Percentiles rank a stretch among this genome's conserved stretches.
Conservation (phyloP, 2,888 invertebrate genomes). For the Cosmorhoe ocellata region DNA sequence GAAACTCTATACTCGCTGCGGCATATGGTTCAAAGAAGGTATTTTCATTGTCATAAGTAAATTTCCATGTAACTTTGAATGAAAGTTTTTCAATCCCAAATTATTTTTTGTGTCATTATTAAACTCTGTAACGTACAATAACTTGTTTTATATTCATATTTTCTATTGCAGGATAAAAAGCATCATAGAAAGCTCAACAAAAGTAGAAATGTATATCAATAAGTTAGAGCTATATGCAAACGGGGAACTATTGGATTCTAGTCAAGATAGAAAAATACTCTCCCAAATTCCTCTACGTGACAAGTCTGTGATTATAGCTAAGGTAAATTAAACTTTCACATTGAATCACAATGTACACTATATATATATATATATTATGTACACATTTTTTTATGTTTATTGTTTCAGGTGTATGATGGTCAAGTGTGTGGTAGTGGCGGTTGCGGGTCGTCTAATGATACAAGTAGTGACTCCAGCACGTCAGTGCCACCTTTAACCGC, state of each 20-base stretch:
- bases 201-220: slow-evolving; percentile 94
- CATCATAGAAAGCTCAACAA: slow-evolving; percentile 84
- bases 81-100: too few species aligned
- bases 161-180: slow-evolving; percentile 65
- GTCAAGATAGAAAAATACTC: slow-evolving; percentile 93
- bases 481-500: slow-evolving; percentile 95
- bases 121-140: too few species aligned
- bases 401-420: slow-evolving; percentile 72
- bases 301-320: slow-evolving; percentile 88
- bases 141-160: too few species aligned
- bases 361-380: too few species aligned
- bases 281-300: slow-evolving; percentile 93
- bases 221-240: slow-evolving; percentile 96
- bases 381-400: too few species aligned
- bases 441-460: slow-evolving; percentile 85
- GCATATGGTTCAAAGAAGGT: slow-evolving; percentile 87
- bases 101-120: too few species aligned
- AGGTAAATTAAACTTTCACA: slow-evolving; percentile 47
- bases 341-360: too few species aligned
- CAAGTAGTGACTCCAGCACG: slow-evolving; percentile 96
- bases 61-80: too few species aligned
- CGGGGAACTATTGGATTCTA: slow-evolving; percentile 92
- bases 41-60: too few species aligned
- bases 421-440: slow-evolving; percentile 76
- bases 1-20: slow-evolving; percentile 95